These are phyloP conservation scores for Pseudorectes ferrugineus DNA, from an alignment of 2,113 vertebrate genomes.

Conservation along the genomic window DNA sequence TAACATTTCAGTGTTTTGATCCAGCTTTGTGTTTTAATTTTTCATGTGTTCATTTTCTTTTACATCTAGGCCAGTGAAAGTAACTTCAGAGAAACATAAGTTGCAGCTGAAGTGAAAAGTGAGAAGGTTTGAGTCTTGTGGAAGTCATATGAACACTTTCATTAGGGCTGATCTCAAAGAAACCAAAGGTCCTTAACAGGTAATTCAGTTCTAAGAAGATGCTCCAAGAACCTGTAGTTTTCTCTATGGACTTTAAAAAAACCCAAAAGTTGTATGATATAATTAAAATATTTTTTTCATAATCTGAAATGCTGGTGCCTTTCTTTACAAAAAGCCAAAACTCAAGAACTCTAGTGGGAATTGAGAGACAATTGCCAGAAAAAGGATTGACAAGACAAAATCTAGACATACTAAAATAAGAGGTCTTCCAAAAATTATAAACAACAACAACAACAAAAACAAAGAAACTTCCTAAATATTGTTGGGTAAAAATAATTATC, in stretches of 20 bases:
- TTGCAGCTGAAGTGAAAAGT: not conserved
- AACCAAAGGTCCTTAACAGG: not conserved
- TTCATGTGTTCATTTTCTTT: not conserved
- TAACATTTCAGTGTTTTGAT: not conserved
- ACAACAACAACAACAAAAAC: not conserved
- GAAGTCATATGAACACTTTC: not conserved
- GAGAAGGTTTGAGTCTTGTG: not conserved
- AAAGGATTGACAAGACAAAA: not conserved
- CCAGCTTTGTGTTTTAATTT: not conserved
- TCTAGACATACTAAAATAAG: not conserved
- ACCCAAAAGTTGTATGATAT: not conserved
- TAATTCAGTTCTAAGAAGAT: not conserved
- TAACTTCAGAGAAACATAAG: not conserved
- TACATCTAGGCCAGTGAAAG: not conserved
- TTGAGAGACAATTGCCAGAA: not conserved
- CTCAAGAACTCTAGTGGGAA: not conserved
- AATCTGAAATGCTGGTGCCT: not conserved
- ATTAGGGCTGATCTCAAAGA: not conserved
- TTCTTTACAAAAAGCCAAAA: not conserved
- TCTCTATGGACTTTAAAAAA: not conserved
- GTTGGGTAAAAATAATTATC: not conserved
- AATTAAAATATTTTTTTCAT: not conserved
- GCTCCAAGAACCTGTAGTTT: not conserved
- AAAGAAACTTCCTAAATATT: not conserved
- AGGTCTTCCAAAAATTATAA: not conserved